phyloP scores from a whole-genome alignment of 53 echinoderm and acorn worm species.

The Pentamera pediparva region DNA sequence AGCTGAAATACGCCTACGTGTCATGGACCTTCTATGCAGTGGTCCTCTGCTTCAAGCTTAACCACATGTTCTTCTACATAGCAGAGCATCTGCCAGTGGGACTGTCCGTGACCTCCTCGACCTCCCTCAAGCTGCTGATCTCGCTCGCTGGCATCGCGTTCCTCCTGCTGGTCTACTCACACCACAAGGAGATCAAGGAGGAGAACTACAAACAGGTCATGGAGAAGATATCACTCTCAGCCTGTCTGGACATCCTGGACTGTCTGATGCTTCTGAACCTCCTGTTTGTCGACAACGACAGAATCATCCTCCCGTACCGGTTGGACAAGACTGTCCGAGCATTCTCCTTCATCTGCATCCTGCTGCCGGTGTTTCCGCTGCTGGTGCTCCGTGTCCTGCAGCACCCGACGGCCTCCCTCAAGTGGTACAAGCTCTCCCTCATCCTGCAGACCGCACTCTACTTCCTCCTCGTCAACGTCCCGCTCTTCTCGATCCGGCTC shows the following conservation, averaged over 20 bases:
- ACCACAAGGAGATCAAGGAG: constrained; percentile 56
- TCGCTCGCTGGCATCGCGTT: constrained; percentile 62
- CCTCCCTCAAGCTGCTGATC: constrained; percentile 60
- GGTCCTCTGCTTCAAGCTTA: constrained; percentile 52
- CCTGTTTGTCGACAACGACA: constrained; percentile 42
- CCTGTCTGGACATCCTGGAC: constrained; percentile 67
- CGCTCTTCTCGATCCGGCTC: constrained; percentile 55
- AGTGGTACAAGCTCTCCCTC: constrained; percentile 46
- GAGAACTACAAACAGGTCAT: constrained; percentile 49
- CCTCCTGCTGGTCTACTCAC: constrained; percentile 53
- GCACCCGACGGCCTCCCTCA: constrained; percentile 17
- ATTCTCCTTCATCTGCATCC: constrained; percentile 60
- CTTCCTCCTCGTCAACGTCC: constrained; percentile 60
- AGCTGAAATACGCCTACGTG: constrained; percentile 62
- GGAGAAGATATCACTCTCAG: constrained; percentile 53
- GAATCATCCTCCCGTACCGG: constrained; percentile 18
- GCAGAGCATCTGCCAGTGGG: constrained; percentile 16
- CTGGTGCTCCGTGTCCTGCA: constrained; percentile 51
- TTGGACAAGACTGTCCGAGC: constrained; percentile 58
- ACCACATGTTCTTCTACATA: constrained; percentile 68
- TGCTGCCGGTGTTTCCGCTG: constrained; percentile 56
- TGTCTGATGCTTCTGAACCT: constrained; percentile 55
- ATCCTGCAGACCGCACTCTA: constrained; percentile 51
- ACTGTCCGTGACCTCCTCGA: constrained; percentile 38
- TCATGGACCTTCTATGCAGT: constrained; percentile 60